Conservation (phyloP, 2,888 invertebrate species). For the Agrypnus murinus region DNA sequence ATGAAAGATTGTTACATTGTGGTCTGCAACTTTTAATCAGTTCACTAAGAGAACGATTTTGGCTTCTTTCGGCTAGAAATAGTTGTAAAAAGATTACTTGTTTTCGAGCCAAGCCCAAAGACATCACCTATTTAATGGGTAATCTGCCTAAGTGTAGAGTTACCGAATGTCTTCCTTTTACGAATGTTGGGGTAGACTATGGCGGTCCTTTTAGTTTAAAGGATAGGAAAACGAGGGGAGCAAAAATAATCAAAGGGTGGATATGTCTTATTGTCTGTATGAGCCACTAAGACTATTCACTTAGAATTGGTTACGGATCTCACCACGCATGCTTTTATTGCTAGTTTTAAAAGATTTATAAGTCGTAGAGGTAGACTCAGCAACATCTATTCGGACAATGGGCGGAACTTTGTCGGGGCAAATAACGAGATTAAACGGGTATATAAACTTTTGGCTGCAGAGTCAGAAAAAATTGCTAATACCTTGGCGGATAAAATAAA, state of each 20-base stretch:
- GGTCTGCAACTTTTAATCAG: constrained; percentile 20
- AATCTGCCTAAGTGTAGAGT: constrained; percentile 19
- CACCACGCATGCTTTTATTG: constrained; percentile 21
- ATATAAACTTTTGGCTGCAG: constrained; percentile 5
- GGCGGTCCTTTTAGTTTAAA: constrained; percentile 31
- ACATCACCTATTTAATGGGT: constrained; percentile 13
- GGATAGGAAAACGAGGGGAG: constrained; percentile 41
- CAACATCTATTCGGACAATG: constrained; percentile 38
- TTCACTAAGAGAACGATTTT: constrained; percentile 33
- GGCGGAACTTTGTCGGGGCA: constrained; percentile 29
- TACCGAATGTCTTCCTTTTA: constrained; percentile 24
- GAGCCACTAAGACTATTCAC: constrained; percentile 56
- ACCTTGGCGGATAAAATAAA: constrained; percentile 30
- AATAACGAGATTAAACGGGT: constrained; percentile 31
- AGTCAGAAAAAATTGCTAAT: constrained; percentile 3
- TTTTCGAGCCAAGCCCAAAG: constrained; percentile 1
- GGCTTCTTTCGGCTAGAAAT: constrained; percentile 40
- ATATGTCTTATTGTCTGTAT: constrained; percentile 57
- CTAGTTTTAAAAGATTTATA: constrained; percentile 24
- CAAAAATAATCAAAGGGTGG: constrained; percentile 53
- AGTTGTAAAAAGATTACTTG: constrained; percentile 9
- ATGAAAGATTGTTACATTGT: constrained; percentile 34
- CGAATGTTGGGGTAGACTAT: constrained; percentile 25
- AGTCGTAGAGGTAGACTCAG: constrained; percentile 14
- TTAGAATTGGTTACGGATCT: constrained; percentile 49